A percentile compares a stretch with the other conserved stretches of the same genome.
Conservation (phyloP, 2,797 vertebrate species). For the Carcharodon carcharias region DNA sequence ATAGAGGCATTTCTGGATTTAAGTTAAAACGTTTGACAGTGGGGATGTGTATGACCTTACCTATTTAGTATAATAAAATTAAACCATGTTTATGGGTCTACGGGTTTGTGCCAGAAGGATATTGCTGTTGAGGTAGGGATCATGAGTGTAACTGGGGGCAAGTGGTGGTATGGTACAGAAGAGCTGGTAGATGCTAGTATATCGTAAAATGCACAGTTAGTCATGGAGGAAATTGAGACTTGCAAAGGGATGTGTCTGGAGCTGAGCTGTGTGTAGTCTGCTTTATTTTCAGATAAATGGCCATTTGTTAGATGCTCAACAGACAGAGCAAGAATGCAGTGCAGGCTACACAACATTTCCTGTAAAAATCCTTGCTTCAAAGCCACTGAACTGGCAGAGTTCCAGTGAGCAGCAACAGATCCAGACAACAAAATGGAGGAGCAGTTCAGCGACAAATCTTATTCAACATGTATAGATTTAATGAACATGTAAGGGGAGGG, state of each 20-base stretch:
- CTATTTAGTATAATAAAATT: background rate
- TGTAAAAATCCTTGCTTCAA: conserved; percentile 56
- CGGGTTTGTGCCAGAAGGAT: no score
- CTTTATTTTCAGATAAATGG: conserved; percentile 34
- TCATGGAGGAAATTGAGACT: conserved; percentile 21
- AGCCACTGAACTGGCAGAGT: conserved; percentile 6
- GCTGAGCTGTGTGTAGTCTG: conserved; percentile 24
- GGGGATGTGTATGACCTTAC: background rate
- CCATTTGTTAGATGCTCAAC: conserved; percentile 45
- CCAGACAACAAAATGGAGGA: conserved; percentile 35
- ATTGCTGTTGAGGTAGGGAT: background rate
- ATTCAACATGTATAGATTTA: conserved; percentile 7
- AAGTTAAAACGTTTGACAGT: background rate
- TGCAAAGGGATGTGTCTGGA: conserved; percentile 31
- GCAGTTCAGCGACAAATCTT: background rate
- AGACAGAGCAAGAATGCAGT: conserved; percentile 71
- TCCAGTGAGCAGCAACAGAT: background rate
- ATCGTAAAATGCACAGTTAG: background rate
- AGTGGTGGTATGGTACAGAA: background rate
- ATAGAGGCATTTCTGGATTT: background rate
- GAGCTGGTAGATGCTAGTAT: conserved; percentile 1
- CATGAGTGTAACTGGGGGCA: background rate
- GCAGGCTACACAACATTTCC: conserved; percentile 70
- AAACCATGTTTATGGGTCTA: no score
- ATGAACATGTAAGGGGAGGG: background rate